Percentiles rank a stretch among this genome's conserved stretches.
Evolutionary conservation across 2,797 vertebrate genomes (phyloP).

Genomic region (Apogon talboti): DNA sequence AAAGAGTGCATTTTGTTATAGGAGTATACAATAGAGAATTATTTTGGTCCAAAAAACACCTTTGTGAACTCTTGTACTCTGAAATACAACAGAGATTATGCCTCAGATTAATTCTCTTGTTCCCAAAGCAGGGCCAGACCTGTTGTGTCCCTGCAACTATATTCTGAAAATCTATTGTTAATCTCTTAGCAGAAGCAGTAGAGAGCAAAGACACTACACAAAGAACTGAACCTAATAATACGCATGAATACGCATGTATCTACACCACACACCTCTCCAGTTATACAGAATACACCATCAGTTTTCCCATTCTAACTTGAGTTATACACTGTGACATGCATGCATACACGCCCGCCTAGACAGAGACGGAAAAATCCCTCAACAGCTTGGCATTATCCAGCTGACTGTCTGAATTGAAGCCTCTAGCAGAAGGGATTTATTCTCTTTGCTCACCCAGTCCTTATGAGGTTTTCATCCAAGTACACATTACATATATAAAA

Average conservation of each 20-base stretch:
- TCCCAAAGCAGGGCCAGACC: constrained; percentile 26
- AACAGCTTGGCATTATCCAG: constrained; percentile 68
- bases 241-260: constrained; percentile 19
- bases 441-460: constrained; percentile 53
- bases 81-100: constrained; percentile 25
- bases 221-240: constrained; percentile 13
- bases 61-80: constrained; percentile 36
- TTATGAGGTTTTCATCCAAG: constrained; percentile 62
- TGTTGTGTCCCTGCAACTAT: constrained; percentile 23
- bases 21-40: constrained; percentile 4
- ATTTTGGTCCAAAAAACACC: constrained; percentile 16
- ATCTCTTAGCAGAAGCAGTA: constrained; percentile 38
- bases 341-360: constrained; percentile 36
- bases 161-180: constrained; percentile 45
- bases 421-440: constrained; percentile 68
- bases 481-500: constrained; percentile 29
- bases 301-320: constrained; percentile 24
- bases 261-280: constrained; percentile 9
- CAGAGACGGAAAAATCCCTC: constrained; percentile 62
- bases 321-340: constrained; percentile 39
- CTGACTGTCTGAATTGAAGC: constrained; percentile 64
- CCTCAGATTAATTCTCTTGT: constrained; percentile 44
- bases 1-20: constrained; percentile 4
- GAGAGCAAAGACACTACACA: constrained; percentile 22
- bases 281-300: constrained; percentile 28